phyloP scores from a whole-genome alignment of 2,888 invertebrate species.

The Oligia latruncula region DNA sequence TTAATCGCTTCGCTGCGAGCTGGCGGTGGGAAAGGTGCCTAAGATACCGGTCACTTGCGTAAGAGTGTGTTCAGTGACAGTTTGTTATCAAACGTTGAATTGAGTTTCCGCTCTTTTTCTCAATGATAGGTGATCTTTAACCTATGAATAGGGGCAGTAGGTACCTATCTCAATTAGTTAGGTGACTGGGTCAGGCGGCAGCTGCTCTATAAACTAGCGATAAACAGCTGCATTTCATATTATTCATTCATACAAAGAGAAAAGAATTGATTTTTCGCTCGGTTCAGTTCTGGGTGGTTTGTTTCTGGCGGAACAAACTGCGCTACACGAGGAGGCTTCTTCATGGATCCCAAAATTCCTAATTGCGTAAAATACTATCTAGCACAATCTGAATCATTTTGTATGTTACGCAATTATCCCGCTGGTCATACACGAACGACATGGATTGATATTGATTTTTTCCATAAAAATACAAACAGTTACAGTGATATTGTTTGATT shows the following conservation, averaged over 20 bases:
- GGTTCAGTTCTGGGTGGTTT: too few species aligned
- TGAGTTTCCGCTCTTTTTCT: conserved; percentile 48
- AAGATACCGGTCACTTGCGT: conserved; percentile 24
- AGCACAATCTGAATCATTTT: not conserved
- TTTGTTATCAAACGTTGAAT: conserved; percentile 36
- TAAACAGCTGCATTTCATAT: not conserved
- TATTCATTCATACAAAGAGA: not conserved
- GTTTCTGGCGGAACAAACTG: too few species aligned
- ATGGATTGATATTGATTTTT: not conserved
- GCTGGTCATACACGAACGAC: not conserved
- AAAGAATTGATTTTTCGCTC: not conserved
- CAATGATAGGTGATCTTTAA: conserved; percentile 44
- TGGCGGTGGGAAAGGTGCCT: not conserved
- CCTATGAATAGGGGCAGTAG: conserved; percentile 13
- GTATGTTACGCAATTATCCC: too few species aligned
- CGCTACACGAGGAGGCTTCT: too few species aligned
- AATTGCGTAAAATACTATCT: not conserved
- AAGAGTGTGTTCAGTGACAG: conserved; percentile 26
- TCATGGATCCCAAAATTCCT: not conserved
- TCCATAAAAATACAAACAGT: not conserved
- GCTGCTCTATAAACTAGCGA: conserved; percentile 9
- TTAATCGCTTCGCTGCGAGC: not conserved
- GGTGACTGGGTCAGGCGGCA: conserved; percentile 36
- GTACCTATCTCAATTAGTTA: conserved; percentile 38
- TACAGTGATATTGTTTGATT: not conserved